These are phyloP conservation scores for Cheilosia vernalis DNA, from an alignment of 2,888 invertebrate genomes.

Conservation along the genomic window DNA sequence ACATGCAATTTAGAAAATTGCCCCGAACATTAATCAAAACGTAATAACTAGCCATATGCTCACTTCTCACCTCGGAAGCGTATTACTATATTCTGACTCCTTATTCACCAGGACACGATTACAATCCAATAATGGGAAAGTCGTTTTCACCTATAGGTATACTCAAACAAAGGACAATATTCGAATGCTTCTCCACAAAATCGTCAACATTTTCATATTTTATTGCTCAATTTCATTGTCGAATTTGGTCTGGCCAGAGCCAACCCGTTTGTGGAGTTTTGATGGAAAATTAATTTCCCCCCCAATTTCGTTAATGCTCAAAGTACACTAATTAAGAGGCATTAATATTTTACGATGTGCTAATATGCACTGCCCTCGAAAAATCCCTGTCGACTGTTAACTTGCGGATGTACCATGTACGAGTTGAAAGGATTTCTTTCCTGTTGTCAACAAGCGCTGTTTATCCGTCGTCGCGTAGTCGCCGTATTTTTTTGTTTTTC, in stretches of 20 bases:
- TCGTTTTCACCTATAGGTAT: too few relatives aligned
- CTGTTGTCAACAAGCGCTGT: conserved; percentile 48
- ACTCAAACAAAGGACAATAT: neutral
- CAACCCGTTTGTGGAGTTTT: conserved; percentile 23
- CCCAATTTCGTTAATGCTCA: conserved; percentile 61
- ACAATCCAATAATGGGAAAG: neutral
- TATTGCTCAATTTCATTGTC: conserved; percentile 47
- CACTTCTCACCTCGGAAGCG: neutral
- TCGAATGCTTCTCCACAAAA: neutral
- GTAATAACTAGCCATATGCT: neutral
- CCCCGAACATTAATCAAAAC: conserved; percentile 2
- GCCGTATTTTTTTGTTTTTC: conserved; percentile 27
- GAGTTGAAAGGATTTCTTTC: conserved; percentile 70
- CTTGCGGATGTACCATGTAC: conserved; percentile 63
- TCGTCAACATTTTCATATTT: conserved; percentile 10
- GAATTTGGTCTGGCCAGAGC: conserved; percentile 4
- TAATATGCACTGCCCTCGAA: conserved; percentile 69
- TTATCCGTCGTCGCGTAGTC: neutral
- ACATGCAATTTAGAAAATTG: neutral
- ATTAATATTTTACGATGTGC: conserved; percentile 75
- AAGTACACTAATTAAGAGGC: conserved; percentile 72
- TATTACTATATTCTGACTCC: neutral
- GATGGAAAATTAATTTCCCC: conserved; percentile 61
- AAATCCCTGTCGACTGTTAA: conserved; percentile 67
- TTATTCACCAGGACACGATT: neutral